Percentiles rank a stretch among this genome's conserved stretches.
Evolutionary conservation across 2,113 vertebrate species (phyloP).

Genomic region (Rissa tridactyla): DNA sequence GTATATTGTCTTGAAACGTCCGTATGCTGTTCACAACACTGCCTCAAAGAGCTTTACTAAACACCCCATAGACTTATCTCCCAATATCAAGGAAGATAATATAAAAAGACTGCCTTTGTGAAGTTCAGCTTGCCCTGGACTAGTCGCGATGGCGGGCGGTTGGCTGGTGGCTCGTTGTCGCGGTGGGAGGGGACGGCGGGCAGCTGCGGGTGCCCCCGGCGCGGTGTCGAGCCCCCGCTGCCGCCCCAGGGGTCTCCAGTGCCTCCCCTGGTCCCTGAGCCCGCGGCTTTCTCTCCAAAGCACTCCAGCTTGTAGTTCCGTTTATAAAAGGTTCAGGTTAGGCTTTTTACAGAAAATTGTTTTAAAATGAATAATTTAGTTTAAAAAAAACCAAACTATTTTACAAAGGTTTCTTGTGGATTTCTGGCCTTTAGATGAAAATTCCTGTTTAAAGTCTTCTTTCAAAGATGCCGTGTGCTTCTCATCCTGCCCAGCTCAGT

Average conservation of each 20-base stretch:
- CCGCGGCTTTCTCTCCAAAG: neutral
- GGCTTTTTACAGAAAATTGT: conserved; percentile 13
- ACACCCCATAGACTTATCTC: neutral
- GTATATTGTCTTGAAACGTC: conserved; percentile 42
- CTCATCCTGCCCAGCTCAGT: neutral
- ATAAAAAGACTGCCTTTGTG: neutral
- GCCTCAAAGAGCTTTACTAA: conserved; percentile 64
- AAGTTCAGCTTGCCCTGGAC: conserved; percentile 25
- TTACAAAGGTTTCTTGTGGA: neutral
- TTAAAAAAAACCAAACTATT: neutral
- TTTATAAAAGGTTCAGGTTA: neutral
- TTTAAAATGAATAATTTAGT: neutral
- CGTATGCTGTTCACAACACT: conserved; percentile 56
- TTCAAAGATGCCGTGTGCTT: neutral
- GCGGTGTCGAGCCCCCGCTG: too few relatives aligned
- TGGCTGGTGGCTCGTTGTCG: neutral
- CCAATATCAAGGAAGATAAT: neutral
- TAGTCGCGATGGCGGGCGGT: neutral
- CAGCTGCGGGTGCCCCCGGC: neutral
- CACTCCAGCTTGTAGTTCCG: neutral
- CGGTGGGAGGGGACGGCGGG: neutral
- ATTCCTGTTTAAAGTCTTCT: neutral
- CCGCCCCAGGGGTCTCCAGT: neutral
- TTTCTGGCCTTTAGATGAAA: conserved; percentile 30
- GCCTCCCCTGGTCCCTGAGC: neutral